These are phyloP conservation scores for Limnothrissa miodon DNA, from an alignment of 2,113 vertebrate genomes.

Conservation along the genomic window DNA sequence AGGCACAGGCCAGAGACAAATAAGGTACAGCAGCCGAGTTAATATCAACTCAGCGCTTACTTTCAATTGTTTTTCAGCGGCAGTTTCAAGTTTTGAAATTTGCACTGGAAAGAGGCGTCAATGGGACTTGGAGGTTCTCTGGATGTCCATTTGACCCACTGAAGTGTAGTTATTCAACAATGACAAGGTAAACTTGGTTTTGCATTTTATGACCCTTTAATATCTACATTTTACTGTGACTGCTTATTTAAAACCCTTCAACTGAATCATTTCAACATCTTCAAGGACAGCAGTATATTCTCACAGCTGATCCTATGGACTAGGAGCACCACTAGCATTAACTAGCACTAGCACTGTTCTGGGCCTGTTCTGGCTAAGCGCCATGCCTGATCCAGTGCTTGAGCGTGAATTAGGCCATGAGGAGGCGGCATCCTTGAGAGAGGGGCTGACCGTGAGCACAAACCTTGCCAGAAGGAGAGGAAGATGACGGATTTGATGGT, in stretches of 20 bases:
- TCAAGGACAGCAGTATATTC: background rate
- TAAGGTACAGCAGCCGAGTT: no score
- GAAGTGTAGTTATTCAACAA: no score
- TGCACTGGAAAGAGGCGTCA: no score
- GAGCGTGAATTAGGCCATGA: background rate
- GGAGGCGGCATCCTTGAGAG: background rate
- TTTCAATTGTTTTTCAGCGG: no score
- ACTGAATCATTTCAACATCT: background rate
- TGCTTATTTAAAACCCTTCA: background rate
- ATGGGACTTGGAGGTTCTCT: no score
- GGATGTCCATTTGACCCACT: no score
- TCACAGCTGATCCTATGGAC: background rate
- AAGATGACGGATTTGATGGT: slow-evolving; percentile 97
- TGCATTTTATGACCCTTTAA: no score
- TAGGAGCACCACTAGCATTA: background rate
- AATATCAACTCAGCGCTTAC: no score
- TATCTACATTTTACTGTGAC: background rate
- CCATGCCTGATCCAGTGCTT: background rate
- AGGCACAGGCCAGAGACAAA: no score
- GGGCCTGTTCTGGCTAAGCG: background rate
- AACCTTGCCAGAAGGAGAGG: slow-evolving; percentile 98
- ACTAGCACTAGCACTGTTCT: no score
- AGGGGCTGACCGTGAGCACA: background rate
- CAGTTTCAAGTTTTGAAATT: no score
- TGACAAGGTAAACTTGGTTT: no score